Conservation (phyloP, 2,797 vertebrate genomes). For the Platyrinchus mystaceus region DNA sequence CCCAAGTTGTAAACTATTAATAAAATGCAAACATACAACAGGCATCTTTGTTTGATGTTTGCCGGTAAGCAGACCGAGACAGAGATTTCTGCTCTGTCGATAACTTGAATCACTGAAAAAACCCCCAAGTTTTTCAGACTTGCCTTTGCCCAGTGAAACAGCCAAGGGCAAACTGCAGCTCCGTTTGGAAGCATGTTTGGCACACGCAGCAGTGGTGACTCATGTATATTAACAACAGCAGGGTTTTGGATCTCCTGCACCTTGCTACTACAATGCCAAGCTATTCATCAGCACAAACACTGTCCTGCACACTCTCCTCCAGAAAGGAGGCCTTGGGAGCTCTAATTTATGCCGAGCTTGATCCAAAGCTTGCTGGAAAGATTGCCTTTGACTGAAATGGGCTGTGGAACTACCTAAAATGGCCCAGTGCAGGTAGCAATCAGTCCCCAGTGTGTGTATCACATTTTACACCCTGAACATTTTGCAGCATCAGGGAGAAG, state of each 20-base stretch:
- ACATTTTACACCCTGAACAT: background rate
- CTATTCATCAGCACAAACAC: constrained; percentile 21
- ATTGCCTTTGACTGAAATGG: background rate
- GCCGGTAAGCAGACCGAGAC: background rate
- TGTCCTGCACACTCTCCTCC: background rate
- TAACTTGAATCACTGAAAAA: background rate
- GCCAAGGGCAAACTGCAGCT: constrained; percentile 52
- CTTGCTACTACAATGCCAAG: constrained; percentile 22
- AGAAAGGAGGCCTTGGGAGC: background rate
- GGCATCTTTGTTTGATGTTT: background rate
- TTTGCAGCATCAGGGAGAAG: background rate
- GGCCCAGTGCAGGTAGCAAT: background rate
- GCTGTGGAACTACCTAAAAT: background rate
- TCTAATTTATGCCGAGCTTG: background rate
- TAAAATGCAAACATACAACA: background rate
- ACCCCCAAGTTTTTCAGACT: background rate
- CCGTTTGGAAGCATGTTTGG: constrained; percentile 23
- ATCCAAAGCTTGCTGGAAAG: background rate
- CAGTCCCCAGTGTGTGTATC: background rate
- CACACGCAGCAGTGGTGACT: constrained; percentile 22
- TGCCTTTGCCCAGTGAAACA: constrained; percentile 6
- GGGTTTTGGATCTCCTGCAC: constrained; percentile 21
- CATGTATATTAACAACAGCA: constrained; percentile 42
- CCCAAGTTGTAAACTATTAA: background rate
- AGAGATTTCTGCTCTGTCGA: background rate